Conservation (phyloP, 2,888 invertebrate species). For the Nipponacmea schrenckii region DNA sequence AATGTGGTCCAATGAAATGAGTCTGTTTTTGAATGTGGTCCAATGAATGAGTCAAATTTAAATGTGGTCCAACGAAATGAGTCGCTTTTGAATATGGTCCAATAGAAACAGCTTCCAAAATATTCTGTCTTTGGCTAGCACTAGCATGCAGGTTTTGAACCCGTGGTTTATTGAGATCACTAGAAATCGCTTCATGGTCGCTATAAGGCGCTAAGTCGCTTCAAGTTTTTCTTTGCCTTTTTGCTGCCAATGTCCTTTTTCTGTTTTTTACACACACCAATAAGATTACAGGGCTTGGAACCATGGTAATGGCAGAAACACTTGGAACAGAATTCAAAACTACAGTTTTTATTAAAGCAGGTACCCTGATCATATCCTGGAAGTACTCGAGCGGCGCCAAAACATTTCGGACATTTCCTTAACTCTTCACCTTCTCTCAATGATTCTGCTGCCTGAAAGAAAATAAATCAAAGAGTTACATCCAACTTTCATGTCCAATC, state of each 20-base stretch:
- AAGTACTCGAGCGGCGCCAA: constrained; percentile 45
- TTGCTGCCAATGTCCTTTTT: constrained; percentile 43
- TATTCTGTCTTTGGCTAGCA: too few relatives aligned
- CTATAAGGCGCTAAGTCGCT: constrained; percentile 35
- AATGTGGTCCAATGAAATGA: too few relatives aligned
- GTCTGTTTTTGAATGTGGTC: too few relatives aligned
- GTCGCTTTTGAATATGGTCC: too few relatives aligned
- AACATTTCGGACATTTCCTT: constrained; percentile 53
- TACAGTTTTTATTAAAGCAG: constrained; percentile 44
- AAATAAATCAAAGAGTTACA: constrained; percentile 12
- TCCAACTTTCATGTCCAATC: not conserved
- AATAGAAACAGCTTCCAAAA: too few relatives aligned
- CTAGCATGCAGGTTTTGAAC: too few relatives aligned
- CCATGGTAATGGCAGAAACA: constrained; percentile 48
- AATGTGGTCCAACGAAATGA: too few relatives aligned
- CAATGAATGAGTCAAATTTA: too few relatives aligned
- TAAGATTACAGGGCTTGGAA: constrained; percentile 40
- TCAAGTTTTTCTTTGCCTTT: constrained; percentile 49
- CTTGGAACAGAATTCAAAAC: constrained; percentile 48
- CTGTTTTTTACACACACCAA: constrained; percentile 30
- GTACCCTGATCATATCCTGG: constrained; percentile 44
- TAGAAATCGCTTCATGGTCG: too few relatives aligned
- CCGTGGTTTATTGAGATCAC: too few relatives aligned
- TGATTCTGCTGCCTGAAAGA: constrained; percentile 40
- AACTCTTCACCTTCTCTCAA: constrained; percentile 50